phyloP scores from a whole-genome alignment of 1,140 invertebrate genomes.

The Diachasmimorpha longicaudata region DNA sequence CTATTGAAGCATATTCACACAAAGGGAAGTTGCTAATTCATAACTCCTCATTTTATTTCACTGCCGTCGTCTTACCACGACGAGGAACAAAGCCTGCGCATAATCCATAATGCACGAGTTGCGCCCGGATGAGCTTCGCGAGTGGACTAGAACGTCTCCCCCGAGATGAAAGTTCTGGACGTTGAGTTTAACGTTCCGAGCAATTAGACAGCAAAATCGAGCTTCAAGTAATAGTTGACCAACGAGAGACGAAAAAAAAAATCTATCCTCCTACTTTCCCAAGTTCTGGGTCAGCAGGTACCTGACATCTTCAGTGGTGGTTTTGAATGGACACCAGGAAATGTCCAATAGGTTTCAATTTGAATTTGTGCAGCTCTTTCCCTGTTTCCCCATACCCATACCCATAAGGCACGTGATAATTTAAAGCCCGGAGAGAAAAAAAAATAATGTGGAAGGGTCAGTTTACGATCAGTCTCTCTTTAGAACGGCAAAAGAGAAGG shows the following conservation, averaged over 20 bases:
- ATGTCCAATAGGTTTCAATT: background rate
- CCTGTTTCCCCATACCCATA: too few relatives aligned
- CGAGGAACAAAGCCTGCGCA: too few relatives aligned
- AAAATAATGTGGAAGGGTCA: slow-evolving; percentile 7
- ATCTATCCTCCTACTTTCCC: slow-evolving; percentile 42
- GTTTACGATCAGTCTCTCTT: slow-evolving; percentile 12
- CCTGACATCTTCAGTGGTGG: slow-evolving; percentile 35
- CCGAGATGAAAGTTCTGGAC: slow-evolving; percentile 21
- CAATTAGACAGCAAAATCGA: slow-evolving; percentile 53
- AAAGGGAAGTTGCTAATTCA: too few relatives aligned
- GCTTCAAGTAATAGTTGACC: slow-evolving; percentile 14
- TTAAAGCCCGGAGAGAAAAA: background rate
- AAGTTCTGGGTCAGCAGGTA: slow-evolving; percentile 55
- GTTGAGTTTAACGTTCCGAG: slow-evolving; percentile 37
- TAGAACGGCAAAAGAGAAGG: slow-evolving; percentile 12
- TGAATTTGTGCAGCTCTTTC: background rate
- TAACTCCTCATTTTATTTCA: too few relatives aligned
- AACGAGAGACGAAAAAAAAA: slow-evolving; percentile 21
- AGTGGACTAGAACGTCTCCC: too few relatives aligned
- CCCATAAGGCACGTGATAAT: background rate
- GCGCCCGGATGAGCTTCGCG: too few relatives aligned
- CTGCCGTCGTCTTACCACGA: too few relatives aligned
- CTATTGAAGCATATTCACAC: too few relatives aligned
- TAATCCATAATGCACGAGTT: too few relatives aligned
- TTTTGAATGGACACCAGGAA: slow-evolving; percentile 8